These are phyloP conservation scores for Cyprinella venusta DNA, from an alignment of 2,797 vertebrate species.

Conservation along the genomic window DNA sequence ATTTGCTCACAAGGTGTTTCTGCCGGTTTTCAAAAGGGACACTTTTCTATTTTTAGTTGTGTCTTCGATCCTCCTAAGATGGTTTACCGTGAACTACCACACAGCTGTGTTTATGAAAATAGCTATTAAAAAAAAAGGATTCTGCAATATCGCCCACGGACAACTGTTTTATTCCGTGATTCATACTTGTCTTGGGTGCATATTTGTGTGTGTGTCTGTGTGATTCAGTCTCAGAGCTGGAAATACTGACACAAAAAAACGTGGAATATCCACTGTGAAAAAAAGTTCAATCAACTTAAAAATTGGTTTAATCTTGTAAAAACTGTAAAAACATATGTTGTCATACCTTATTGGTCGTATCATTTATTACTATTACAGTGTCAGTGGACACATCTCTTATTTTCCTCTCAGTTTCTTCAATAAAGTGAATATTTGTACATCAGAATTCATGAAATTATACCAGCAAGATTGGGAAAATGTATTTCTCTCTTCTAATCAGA, in stretches of 20 bases:
- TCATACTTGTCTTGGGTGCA: not conserved
- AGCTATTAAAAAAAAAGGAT: not conserved
- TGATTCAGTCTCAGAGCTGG: slow-evolving; percentile 33
- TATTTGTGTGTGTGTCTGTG: slow-evolving; percentile 27
- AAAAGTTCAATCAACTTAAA: not conserved
- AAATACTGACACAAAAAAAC: slow-evolving; percentile 13
- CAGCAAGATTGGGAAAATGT: not conserved
- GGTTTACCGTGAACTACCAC: not conserved
- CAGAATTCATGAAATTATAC: not conserved
- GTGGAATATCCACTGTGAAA: not conserved
- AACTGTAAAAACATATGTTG: not conserved
- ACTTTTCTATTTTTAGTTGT: slow-evolving; percentile 15
- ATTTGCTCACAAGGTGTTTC: slow-evolving; percentile 2
- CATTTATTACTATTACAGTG: not conserved
- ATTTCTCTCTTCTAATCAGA: not conserved
- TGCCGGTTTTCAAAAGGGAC: not conserved
- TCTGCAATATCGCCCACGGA: not conserved
- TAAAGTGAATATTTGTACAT: not conserved
- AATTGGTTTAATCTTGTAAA: too few species aligned
- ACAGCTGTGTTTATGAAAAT: not conserved
- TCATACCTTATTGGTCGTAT: too few species aligned
- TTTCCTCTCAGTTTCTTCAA: not conserved
- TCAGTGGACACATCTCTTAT: not conserved
- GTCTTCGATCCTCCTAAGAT: not conserved
- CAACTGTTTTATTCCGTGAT: not conserved